Evolutionary conservation across 2,113 vertebrate genomes (phyloP).

Genomic region (Brachyistius frenatus): DNA sequence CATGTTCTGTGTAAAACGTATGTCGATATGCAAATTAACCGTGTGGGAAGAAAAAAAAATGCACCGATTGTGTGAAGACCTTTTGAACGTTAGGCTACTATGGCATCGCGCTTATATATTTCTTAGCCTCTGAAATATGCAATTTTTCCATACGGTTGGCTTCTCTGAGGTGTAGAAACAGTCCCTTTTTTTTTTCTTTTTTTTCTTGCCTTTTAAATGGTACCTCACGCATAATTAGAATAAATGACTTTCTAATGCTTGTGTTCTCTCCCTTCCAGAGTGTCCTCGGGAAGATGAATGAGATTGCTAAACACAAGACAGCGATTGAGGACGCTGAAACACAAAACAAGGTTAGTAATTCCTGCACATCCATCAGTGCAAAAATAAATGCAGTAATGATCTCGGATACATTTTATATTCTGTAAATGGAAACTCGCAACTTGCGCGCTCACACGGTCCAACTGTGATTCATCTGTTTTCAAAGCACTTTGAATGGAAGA

Average conservation of each 20-base stretch:
- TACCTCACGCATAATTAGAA: too few species aligned
- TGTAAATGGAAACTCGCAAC: not conserved
- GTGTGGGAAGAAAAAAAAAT: too few species aligned
- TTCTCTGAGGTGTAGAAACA: not conserved
- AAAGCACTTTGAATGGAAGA: not conserved
- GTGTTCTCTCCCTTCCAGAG: slow-evolving; percentile 81
- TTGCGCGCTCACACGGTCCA: not conserved
- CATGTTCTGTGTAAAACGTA: too few species aligned
- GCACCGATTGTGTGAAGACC: too few species aligned
- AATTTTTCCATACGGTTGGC: not conserved
- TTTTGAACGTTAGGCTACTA: too few species aligned
- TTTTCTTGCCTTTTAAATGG: not conserved
- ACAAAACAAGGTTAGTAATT: slow-evolving; percentile 89
- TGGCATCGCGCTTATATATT: too few species aligned
- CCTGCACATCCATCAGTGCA: not conserved
- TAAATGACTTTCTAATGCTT: not conserved
- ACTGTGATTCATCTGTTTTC: not conserved
- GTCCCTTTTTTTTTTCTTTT: not conserved
- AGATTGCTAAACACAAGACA: slow-evolving; percentile 96
- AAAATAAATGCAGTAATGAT: not conserved
- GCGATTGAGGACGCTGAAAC: slow-evolving; percentile 94
- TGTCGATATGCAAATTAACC: too few species aligned
- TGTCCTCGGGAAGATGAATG: slow-evolving; percentile 96
- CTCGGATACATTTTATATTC: not conserved
- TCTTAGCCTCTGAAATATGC: not conserved